These are phyloP conservation scores for Phylloscopus collybita DNA, from an alignment of 2,797 vertebrate species.

Conservation along the genomic window DNA sequence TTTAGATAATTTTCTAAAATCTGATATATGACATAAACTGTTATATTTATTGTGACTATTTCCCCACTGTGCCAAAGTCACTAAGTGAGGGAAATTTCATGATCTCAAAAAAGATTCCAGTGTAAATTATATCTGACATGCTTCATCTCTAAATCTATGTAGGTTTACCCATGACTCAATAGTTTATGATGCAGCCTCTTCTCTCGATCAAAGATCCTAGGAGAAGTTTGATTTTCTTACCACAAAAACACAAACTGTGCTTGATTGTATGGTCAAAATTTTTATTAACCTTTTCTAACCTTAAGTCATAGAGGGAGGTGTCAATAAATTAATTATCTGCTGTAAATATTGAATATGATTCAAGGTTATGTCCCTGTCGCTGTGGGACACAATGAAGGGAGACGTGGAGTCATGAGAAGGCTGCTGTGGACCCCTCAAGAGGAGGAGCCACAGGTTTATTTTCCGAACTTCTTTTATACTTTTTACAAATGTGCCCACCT, in stretches of 20 bases:
- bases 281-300: neutral
- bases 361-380: neutral
- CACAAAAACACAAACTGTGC: rapidly evolving
- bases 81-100: neutral
- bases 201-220: neutral
- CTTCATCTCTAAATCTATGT: neutral
- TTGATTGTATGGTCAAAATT: neutral
- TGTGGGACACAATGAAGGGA: too few species aligned
- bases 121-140: neutral
- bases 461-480: too few species aligned
- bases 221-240: neutral
- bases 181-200: neutral
- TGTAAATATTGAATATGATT: neutral
- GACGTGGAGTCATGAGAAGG: too few species aligned
- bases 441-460: too few species aligned
- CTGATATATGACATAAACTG: neutral
- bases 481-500: too few species aligned
- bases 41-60: neutral
- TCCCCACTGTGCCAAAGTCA: neutral
- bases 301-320: neutral
- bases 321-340: neutral
- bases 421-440: too few species aligned
- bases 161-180: neutral
- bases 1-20: neutral
- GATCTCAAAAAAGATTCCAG: neutral